Percentiles rank a stretch among this genome's conserved stretches.
phyloP scores from a whole-genome alignment of 2,113 vertebrate genomes.

The Balaeniceps rex region DNA sequence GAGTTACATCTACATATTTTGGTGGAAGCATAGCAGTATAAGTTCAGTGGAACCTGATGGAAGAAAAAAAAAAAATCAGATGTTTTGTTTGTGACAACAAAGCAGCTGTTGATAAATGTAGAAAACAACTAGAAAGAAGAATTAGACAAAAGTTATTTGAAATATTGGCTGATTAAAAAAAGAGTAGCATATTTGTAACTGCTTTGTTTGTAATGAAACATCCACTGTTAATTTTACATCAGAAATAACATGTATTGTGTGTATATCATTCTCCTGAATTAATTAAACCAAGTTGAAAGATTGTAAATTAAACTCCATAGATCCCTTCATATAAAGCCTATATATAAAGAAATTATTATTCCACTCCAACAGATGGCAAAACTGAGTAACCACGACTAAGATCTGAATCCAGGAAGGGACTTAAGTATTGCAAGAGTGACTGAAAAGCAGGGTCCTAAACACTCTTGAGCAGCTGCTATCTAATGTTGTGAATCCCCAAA shows the following conservation, averaged over 20 bases:
- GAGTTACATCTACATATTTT: neutral
- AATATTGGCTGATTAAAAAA: neutral
- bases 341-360: neutral
- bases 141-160: neutral
- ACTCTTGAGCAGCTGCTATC: neutral
- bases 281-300: neutral
- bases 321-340: neutral
- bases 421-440: neutral
- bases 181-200: neutral
- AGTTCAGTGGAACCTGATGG: neutral
- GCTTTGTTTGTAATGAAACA: neutral
- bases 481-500: neutral
- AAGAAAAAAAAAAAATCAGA: neutral
- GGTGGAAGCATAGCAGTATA: neutral
- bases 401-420: neutral
- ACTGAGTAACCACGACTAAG: neutral
- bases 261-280: neutral
- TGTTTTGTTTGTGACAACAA: neutral
- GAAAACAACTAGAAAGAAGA: neutral
- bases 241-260: neutral
- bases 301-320: neutral
- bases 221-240: neutral
- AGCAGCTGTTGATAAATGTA: neutral
- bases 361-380: neutral
- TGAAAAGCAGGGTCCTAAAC: neutral